Conservation (phyloP, 37 sponge, comb jelly and placozoan genomes). For the Theonella swinhoei region DNA sequence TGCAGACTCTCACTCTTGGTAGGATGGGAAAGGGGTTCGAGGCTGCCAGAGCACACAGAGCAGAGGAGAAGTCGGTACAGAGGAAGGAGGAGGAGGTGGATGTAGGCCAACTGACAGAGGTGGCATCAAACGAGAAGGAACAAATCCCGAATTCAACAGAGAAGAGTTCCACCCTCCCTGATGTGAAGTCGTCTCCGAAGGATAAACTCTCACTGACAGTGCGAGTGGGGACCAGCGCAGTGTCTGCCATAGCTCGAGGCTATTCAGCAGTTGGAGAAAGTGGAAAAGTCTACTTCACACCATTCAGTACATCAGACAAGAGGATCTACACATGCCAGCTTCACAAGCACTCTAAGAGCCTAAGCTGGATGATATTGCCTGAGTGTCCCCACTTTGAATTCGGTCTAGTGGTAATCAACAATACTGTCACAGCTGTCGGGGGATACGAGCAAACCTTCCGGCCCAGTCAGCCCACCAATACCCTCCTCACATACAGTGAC, state of each 20-base stretch:
- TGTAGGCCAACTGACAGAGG: neutral
- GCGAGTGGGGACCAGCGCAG: neutral
- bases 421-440: neutral
- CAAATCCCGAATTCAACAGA: neutral
- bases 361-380: neutral
- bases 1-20: too few species aligned
- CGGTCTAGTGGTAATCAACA: neutral
- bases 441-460: neutral
- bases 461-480: neutral
- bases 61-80: too few species aligned
- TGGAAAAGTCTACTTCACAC: neutral
- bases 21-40: too few species aligned
- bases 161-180: neutral
- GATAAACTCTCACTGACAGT: neutral
- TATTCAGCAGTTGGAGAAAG: neutral
- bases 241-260: neutral
- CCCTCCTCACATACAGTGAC: neutral
- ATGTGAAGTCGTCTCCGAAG: neutral
- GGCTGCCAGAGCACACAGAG: too few species aligned
- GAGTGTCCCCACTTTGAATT: neutral
- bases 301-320: neutral
- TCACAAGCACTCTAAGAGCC: neutral
- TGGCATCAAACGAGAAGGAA: neutral
- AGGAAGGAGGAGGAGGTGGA: too few species aligned
- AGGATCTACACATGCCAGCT: neutral